A percentile compares a stretch with the other conserved stretches of the same genome.
Conservation (phyloP, 2,888 invertebrate genomes). For the Camponotus fellah region DNA sequence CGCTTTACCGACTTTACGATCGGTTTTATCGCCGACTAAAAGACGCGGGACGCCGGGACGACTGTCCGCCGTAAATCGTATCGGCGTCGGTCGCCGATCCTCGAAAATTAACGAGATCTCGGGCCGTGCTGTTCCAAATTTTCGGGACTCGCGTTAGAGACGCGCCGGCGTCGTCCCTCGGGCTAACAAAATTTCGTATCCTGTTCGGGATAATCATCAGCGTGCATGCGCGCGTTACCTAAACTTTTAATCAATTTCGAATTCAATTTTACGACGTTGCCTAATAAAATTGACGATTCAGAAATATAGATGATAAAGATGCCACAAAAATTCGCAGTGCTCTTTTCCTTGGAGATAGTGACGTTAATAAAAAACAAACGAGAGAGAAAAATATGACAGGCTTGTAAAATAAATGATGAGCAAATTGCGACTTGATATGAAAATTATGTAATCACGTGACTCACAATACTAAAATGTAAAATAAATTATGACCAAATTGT, state of each 20-base stretch:
- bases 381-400: not conserved
- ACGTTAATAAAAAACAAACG: not conserved
- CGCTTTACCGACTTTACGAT: conserved; percentile 46
- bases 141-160: not conserved
- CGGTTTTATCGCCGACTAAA: conserved; percentile 53
- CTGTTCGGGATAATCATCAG: not conserved
- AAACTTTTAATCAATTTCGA: conserved; percentile 28
- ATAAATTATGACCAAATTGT: not conserved
- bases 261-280: not conserved
- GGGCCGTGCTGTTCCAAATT: not conserved
- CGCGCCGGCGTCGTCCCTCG: not conserved
- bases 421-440: not conserved
- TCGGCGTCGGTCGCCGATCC: conserved; percentile 7
- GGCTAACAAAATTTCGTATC: not conserved
- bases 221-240: not conserved
- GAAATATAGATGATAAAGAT: not conserved
- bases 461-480: conserved; percentile 4
- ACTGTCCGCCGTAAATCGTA: conserved; percentile 26
- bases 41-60: conserved; percentile 31
- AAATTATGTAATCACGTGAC: not conserved
- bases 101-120: conserved; percentile 35
- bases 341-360: not conserved
- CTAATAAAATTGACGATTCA: not conserved
- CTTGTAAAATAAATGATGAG: not conserved
- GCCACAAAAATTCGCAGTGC: not conserved